Evolutionary conservation across 2,797 vertebrate genomes (phyloP).

Genomic region (Acropternis orthonyx): DNA sequence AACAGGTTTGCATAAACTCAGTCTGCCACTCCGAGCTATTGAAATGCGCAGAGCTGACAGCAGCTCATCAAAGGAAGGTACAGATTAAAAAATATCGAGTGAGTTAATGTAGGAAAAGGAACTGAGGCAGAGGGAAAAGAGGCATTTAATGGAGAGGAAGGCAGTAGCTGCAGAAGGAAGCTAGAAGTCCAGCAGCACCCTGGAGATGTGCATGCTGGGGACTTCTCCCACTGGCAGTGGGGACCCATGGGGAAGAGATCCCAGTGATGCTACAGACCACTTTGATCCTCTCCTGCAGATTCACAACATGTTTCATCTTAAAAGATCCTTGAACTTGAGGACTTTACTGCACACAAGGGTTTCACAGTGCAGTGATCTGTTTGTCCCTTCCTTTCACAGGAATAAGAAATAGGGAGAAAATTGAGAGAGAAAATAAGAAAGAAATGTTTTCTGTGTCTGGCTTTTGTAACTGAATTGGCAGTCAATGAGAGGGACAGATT

Average conservation of each 20-base stretch:
- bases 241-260: background rate
- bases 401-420: background rate
- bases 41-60: conserved; percentile 37
- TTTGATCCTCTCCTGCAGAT: background rate
- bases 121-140: background rate
- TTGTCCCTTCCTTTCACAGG: background rate
- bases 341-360: background rate
- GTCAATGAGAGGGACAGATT: conserved; percentile 29
- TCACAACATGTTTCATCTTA: background rate
- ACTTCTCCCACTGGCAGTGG: background rate
- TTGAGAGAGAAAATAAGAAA: background rate
- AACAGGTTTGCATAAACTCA: background rate
- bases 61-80: background rate
- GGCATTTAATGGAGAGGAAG: background rate
- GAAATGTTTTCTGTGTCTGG: background rate
- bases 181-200: background rate
- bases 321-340: background rate
- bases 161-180: background rate
- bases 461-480: conserved; percentile 40
- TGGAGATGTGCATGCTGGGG: rapidly evolving
- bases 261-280: background rate
- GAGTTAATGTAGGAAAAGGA: background rate
- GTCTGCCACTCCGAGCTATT: conserved; percentile 20
- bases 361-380: background rate
- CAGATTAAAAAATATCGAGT: background rate